A percentile compares a stretch with the other conserved stretches of the same genome.
These are phyloP conservation scores for Graphium colonna DNA, from an alignment of 2,888 invertebrate species.

Conservation along the genomic window DNA sequence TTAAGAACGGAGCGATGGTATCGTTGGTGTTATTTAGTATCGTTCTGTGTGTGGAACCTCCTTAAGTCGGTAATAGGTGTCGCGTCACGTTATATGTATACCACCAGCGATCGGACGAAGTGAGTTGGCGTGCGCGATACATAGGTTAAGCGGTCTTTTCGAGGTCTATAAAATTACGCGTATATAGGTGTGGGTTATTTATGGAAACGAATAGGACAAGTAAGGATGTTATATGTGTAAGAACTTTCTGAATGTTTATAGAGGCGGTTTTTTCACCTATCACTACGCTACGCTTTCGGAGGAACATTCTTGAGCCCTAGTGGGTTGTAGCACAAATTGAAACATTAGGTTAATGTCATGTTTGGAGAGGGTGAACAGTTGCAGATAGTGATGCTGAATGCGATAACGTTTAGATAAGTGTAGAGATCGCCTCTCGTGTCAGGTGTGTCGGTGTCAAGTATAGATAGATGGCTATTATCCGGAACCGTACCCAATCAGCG, in stretches of 20 bases:
- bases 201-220: constrained; percentile 66
- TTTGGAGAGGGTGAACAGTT: background rate
- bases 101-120: constrained; percentile 53
- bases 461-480: constrained; percentile 70
- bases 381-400: background rate
- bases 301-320: background rate
- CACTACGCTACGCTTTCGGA: background rate
- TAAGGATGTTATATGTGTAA: constrained; percentile 67
- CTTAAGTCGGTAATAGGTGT: constrained; percentile 46
- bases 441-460: constrained; percentile 63
- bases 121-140: constrained; percentile 45
- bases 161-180: constrained; percentile 59
- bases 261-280: constrained; percentile 29
- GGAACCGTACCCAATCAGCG: constrained; percentile 62
- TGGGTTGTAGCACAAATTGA: background rate
- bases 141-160: constrained; percentile 61
- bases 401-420: constrained; percentile 14
- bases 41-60: constrained; percentile 59
- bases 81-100: constrained; percentile 50
- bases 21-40: constrained; percentile 65
- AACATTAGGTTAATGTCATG: background rate
- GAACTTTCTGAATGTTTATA: constrained; percentile 64
- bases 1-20: constrained; percentile 64
- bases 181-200: constrained; percentile 75
- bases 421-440: constrained; percentile 44